Evolutionary conservation across 2,888 invertebrate species (phyloP).

Genomic region (Drosophila lacicola): DNA sequence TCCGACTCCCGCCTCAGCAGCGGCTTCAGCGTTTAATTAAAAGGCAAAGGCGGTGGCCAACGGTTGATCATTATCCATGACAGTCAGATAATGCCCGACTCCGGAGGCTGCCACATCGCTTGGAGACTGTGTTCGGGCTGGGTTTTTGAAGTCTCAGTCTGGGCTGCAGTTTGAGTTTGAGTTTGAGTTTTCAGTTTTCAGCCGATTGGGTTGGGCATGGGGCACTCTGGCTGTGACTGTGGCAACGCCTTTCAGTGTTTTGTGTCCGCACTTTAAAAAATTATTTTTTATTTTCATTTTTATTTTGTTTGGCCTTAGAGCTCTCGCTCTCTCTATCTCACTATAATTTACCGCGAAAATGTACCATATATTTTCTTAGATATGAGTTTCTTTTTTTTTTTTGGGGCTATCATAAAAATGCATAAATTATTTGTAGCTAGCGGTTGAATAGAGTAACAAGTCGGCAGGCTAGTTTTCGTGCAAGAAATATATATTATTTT

Average conservation of each 20-base stretch:
- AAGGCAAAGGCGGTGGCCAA: slow-evolving; percentile 72
- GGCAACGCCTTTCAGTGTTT: slow-evolving; percentile 54
- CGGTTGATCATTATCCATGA: slow-evolving; percentile 73
- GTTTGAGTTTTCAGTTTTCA: slow-evolving; percentile 6
- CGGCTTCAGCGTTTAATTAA: slow-evolving; percentile 78
- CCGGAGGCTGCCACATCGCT: slow-evolving; percentile 37
- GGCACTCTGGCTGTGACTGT: slow-evolving; percentile 33
- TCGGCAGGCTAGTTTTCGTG: neutral
- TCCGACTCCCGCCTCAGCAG: slow-evolving; percentile 31
- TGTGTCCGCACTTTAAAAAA: slow-evolving; percentile 61
- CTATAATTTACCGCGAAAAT: slow-evolving; percentile 34
- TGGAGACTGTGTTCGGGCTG: slow-evolving; percentile 18
- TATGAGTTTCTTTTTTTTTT: slow-evolving; percentile 1
- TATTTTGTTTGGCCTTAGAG: slow-evolving; percentile 11
- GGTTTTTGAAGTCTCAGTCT: slow-evolving; percentile 13
- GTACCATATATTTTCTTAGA: slow-evolving; percentile 32
- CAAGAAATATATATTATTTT: neutral
- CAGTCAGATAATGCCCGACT: slow-evolving; percentile 49
- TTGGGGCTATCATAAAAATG: neutral
- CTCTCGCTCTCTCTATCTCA: slow-evolving; percentile 21
- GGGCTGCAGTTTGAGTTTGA: slow-evolving; percentile 5
- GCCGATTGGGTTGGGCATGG: slow-evolving; percentile 20
- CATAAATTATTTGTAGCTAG: slow-evolving; percentile 6
- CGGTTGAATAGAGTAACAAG: neutral
- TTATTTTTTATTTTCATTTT: slow-evolving; percentile 41